Conservation (phyloP, 2,113 vertebrate species). For the Melanocharis versteri region DNA sequence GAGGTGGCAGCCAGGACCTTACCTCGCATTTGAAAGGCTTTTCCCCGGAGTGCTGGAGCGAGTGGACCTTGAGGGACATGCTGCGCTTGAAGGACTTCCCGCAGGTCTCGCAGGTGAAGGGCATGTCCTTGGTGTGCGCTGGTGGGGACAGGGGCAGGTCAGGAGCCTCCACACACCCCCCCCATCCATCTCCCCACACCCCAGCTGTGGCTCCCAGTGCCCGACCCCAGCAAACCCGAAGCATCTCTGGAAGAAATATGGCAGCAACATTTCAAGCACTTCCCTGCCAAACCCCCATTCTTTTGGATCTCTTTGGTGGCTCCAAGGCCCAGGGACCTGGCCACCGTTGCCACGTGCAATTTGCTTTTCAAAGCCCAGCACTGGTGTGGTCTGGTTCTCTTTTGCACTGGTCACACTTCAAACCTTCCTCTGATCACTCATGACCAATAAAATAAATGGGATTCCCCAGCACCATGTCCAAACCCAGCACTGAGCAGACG, state of each 20-base stretch:
- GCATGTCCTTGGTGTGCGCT: conserved; percentile 99
- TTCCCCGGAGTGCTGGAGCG: conserved; percentile 93
- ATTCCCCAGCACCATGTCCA: background rate
- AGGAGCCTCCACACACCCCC: background rate
- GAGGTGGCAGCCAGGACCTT: background rate
- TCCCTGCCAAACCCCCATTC: background rate
- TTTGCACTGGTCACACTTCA: background rate
- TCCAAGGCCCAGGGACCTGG: background rate
- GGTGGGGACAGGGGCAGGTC: background rate
- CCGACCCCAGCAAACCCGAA: background rate
- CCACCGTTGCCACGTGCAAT: fast-evolving
- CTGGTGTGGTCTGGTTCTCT: background rate
- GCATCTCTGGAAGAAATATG: fast-evolving
- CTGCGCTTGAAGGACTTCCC: conserved; percentile 98
- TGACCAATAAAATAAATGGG: background rate
- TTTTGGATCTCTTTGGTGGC: background rate
- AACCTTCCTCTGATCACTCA: background rate
- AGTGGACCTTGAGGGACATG: conserved; percentile 98
- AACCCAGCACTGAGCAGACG: background rate
- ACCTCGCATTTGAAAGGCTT: conserved; percentile 98
- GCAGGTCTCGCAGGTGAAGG: conserved; percentile 95
- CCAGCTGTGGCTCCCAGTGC: fast-evolving
- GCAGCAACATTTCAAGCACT: background rate
- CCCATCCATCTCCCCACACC: background rate
- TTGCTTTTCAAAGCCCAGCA: background rate